These are phyloP conservation scores for Cerastoderma edule DNA, from an alignment of 2,888 invertebrate species.

Conservation along the genomic window DNA sequence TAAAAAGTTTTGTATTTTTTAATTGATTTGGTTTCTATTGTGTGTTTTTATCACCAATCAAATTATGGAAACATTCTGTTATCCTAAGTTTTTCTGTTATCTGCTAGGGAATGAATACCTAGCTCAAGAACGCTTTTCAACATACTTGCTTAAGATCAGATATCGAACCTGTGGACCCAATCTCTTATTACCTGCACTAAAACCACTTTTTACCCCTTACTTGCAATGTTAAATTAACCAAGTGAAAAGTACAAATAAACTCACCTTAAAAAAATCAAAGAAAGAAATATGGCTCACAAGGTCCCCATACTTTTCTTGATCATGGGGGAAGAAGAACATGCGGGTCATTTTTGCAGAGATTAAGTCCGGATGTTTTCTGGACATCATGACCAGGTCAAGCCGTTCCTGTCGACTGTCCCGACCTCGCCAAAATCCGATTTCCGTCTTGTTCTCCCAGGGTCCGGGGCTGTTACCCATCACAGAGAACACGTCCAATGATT, in stretches of 20 bases:
- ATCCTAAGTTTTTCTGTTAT: too few relatives aligned
- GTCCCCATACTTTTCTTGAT: slow-evolving; percentile 93
- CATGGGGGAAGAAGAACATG: slow-evolving; percentile 96
- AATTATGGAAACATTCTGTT: too few relatives aligned
- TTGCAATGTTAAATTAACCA: too few relatives aligned
- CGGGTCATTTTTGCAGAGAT: slow-evolving; percentile 97
- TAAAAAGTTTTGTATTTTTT: too few relatives aligned
- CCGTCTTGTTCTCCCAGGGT: slow-evolving; percentile 89
- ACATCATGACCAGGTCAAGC: slow-evolving; percentile 91
- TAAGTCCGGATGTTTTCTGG: slow-evolving; percentile 90
- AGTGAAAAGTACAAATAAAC: slow-evolving; percentile 20
- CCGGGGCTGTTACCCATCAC: slow-evolving; percentile 90
- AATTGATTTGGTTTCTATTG: too few relatives aligned
- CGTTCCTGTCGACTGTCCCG: slow-evolving; percentile 95
- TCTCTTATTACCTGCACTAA: too few relatives aligned
- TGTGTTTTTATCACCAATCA: too few relatives aligned
- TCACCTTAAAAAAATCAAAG: slow-evolving; percentile 96
- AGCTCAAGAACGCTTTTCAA: too few relatives aligned
- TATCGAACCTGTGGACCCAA: too few relatives aligned
- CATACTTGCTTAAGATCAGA: too few relatives aligned
- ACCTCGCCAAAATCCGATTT: slow-evolving; percentile 95
- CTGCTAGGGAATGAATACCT: too few relatives aligned
- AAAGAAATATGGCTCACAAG: slow-evolving; percentile 93
- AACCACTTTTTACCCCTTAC: too few relatives aligned
- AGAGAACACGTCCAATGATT: slow-evolving; percentile 94